Evolutionary conservation across 2,113 vertebrate genomes (phyloP), one percentile per base, ranked within the genome.

Genomic region (Gulo gulo): DNA sequence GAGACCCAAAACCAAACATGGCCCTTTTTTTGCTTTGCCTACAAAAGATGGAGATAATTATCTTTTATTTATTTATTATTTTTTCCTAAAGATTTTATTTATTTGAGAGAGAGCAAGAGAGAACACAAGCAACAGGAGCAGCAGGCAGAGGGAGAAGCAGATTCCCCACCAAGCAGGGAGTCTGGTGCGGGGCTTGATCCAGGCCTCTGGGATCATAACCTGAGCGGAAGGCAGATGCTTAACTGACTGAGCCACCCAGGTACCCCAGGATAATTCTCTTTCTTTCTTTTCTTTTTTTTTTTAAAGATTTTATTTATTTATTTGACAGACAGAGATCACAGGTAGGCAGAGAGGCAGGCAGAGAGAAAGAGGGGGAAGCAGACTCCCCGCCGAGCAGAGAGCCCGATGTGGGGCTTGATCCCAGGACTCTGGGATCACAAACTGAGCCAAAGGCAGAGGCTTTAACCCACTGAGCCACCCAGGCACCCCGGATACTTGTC

Each of bases 1-100:
- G 18, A 39, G 84, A n/a, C 39, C 7, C 42, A 76, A 34, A 18
- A 87, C 23, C 26, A 87, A 47, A 29, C 4, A 21, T 45, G 50
- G 23, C 39, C 39, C 26, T 52, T 85, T 47, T 31, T 82, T 92
- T 96, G 24, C 34, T 97, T 73, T 85, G 24, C 52, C 36, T 84
- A 24, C 63, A 73, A 80, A 80, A 81, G 31, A 65, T 73, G 47
- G 36, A 4, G 16, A n/a, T 67, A 55, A 36, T 34, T 50, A 14
- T 23, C 52, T 55, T 55, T 55, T 55, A 55, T 55, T 18, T 18
- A 55, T 52, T 16, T 52, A 52, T 52, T 52, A 52, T 55, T 55
- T 55, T 67, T 67, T 67, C 18, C 65, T 34, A 65, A 65, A 65
- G 63, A 65, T 65, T 65, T 65, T 65, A 65, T 65, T 65, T 65